These are phyloP conservation scores for Crocallis elinguaria DNA, from an alignment of 2,888 invertebrate genomes.

Conservation along the genomic window DNA sequence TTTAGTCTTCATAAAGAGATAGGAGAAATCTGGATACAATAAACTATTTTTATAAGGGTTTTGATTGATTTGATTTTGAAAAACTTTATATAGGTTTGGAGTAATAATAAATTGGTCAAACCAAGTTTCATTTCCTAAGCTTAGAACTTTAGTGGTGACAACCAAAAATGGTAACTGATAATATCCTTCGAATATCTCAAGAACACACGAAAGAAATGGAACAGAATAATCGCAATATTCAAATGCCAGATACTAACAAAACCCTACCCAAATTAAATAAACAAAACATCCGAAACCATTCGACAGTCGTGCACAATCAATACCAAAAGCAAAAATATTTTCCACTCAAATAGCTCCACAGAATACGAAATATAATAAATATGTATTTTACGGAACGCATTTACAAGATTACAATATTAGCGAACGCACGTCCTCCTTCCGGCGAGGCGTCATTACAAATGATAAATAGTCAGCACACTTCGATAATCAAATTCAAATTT, in stretches of 20 bases:
- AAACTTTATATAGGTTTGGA: no score
- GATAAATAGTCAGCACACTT: constrained; percentile 84
- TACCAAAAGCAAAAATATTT: constrained; percentile 72
- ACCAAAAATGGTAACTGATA: neutral
- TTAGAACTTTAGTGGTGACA: no score
- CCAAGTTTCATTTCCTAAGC: no score
- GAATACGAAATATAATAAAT: constrained; percentile 71
- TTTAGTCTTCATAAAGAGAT: no score
- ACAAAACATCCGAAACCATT: constrained; percentile 41
- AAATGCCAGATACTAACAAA: constrained; percentile 30
- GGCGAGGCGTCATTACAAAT: constrained; percentile 79
- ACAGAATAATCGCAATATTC: constrained; percentile 35
- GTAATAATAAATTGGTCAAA: no score
- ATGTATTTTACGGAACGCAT: constrained; percentile 77
- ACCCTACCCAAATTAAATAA: constrained; percentile 45
- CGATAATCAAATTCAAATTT: constrained; percentile 85
- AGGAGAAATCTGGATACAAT: no score
- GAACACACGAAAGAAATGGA: constrained; percentile 25
- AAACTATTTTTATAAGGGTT: no score
- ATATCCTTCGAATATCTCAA: neutral
- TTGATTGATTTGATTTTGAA: no score
- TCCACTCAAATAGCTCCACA: constrained; percentile 69
- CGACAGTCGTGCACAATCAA: constrained; percentile 67
- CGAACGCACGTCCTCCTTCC: constrained; percentile 70
- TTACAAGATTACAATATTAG: constrained; percentile 83